These are phyloP conservation scores for Siniperca chuatsi DNA, from an alignment of 2,113 vertebrate species.

Conservation along the genomic window DNA sequence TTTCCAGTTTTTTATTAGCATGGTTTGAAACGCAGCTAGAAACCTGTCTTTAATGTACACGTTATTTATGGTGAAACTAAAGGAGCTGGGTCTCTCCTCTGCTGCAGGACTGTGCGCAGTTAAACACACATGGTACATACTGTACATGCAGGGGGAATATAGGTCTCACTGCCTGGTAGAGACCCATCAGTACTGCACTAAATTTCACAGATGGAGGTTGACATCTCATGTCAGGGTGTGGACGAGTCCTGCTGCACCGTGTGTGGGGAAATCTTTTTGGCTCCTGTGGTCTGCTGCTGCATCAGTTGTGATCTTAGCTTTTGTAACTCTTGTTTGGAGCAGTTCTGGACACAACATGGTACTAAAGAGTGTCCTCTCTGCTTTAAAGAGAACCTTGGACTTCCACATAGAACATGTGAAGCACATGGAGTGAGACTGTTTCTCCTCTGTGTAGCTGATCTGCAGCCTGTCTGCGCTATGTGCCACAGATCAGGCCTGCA, in stretches of 20 bases:
- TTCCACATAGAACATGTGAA: conserved; percentile 41
- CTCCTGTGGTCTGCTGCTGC: conserved; percentile 67
- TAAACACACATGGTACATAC: conserved; percentile 31
- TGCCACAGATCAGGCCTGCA: conserved; percentile 47
- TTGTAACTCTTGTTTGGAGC: conserved; percentile 63
- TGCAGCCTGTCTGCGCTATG: conserved; percentile 48
- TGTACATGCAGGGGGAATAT: conserved; percentile 22
- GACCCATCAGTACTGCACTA: conserved; percentile 18
- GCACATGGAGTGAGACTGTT: conserved; percentile 47
- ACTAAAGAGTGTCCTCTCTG: conserved; percentile 64
- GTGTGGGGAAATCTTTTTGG: conserved; percentile 57
- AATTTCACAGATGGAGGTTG: conserved; percentile 51
- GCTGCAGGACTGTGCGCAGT: not conserved
- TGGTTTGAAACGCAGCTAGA: conserved; percentile 1
- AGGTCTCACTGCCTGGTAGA: not conserved
- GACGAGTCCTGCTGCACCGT: conserved; percentile 59
- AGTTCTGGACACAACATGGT: conserved; percentile 60
- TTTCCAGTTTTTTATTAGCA: not conserved
- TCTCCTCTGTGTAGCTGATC: conserved; percentile 48
- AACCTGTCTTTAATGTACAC: not conserved
- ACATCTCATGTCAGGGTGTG: conserved; percentile 26
- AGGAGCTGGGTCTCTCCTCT: conserved; percentile 17
- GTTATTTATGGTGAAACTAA: conserved; percentile 38
- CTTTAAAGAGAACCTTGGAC: conserved; percentile 27
- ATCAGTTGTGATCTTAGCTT: conserved; percentile 54